Base-by-base conservation (phyloP, 2,113 vertebrate genomes). In the Paramisgurnus dabryanus region DNA sequence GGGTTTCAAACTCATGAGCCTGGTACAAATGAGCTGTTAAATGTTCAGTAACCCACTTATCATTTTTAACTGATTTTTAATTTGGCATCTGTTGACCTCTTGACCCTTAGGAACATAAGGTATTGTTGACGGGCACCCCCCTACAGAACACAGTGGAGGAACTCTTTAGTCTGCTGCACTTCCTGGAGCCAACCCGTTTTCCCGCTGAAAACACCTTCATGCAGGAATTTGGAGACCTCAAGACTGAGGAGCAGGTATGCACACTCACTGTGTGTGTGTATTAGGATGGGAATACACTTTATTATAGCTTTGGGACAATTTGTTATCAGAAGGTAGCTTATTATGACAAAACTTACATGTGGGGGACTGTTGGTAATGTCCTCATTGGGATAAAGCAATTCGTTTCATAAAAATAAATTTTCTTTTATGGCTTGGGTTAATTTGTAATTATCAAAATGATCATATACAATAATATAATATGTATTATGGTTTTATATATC, bases 101-200 rank as follows among this genome's bases (percentile, higher is more conserved):
- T 65, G 55, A 71, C 27, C 60, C 69, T 22, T 82, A 99, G 98
- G 97, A 99, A 83, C 96, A 99, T 87, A 99, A 99, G 86, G 98
- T 97, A 81, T 93, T 99, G 82, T 89, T 99, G 87, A 99, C 98
- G 0, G 98, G 98, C 18, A 99, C 98, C 1, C 98, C 98, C 3
- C 94, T 99, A 61, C 98, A 99, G 91, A 99, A 99, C 88, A 99
- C 98, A 0, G 98, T 99, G 85, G 98, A 99, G 88, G 98, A 99
- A 84, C 91, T 99, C 15, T 99, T 99, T 80, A 99, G 98, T 80
- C 94, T 99, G 68, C 95, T 99, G 80, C 97, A 99, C 89, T 99
- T 99, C 88, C 93, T 99, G 82, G 98, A 99, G 78, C 98, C 98
- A 0, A 83, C 93, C 65, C 94, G 95, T 60, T 99, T 99, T 88